A percentile compares a stretch with the other conserved stretches of the same genome.
Evolutionary conservation across 2,113 vertebrate species (phyloP).

Genomic region (Dasyprocta punctata): DNA sequence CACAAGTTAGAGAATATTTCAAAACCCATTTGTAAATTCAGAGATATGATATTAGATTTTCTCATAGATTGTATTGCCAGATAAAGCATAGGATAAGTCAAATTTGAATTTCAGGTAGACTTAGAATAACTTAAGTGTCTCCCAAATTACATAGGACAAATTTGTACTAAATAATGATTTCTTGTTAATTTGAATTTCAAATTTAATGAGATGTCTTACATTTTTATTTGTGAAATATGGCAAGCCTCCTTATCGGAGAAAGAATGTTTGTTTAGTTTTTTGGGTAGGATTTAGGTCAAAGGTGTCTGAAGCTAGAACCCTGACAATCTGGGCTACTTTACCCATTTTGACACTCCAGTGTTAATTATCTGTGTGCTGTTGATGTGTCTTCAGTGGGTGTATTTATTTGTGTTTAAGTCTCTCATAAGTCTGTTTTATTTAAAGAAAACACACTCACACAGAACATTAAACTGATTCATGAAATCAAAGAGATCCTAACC

Average conservation of each 20-base stretch:
- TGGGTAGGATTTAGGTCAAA: conserved; percentile 15
- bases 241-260: neutral
- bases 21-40: neutral
- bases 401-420: conserved; percentile 41
- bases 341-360: neutral
- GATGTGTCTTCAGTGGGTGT: neutral
- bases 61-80: neutral
- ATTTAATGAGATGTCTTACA: neutral
- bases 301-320: neutral
- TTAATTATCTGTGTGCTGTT: conserved; percentile 13
- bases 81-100: neutral
- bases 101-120: conserved; percentile 38
- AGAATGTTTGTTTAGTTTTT: conserved; percentile 31
- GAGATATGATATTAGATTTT: neutral
- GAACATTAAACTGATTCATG: conserved; percentile 63
- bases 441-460: neutral
- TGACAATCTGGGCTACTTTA: conserved; percentile 7
- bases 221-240: conserved; percentile 48
- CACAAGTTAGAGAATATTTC: neutral
- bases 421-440: conserved; percentile 19
- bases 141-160: neutral
- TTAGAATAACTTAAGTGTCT: neutral
- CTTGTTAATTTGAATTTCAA: conserved; percentile 6
- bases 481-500: conserved; percentile 72
- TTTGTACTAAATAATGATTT: neutral